Evolutionary conservation across 2,113 vertebrate genomes (phyloP).

Genomic region (Oryctolagus cuniculus): mOryCun1.1 NC_091432.1:75822001-75822500

Average conservation of each 20-base stretch:
- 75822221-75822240: not conserved
- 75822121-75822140: too few species aligned
- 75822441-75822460: not conserved
- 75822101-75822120: too few species aligned
- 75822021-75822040: too few species aligned
- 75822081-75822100: too few species aligned
- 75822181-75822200: too few species aligned
- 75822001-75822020: too few species aligned
- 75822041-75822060: too few species aligned
- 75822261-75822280: not conserved
- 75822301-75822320: not conserved
- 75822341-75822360: not conserved
- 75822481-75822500: not conserved
- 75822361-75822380: not conserved
- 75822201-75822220: not conserved
- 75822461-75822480: not conserved
- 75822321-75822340: not conserved
- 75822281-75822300: not conserved
- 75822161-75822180: too few species aligned
- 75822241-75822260: not conserved
- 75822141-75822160: too few species aligned
- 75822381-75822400: not conserved
- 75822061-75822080: too few species aligned
- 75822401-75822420: not conserved
- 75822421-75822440: conserved; percentile 39